These are phyloP conservation scores for Iguana delicatissima DNA, from an alignment of 2,797 vertebrate genomes.

Conservation along the genomic window DNA sequence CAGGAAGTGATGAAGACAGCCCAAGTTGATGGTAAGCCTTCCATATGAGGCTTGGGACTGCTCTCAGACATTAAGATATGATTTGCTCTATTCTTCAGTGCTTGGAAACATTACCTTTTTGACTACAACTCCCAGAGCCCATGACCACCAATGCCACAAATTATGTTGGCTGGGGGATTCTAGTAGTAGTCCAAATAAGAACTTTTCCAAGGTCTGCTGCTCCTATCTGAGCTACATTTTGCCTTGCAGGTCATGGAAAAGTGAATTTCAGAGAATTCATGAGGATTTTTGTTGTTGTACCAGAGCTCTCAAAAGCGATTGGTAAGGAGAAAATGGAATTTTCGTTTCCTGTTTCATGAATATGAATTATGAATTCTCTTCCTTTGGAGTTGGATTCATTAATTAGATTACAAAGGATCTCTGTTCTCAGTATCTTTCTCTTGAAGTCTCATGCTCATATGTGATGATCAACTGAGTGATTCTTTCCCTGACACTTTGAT, in stretches of 20 bases:
- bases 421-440: not conserved
- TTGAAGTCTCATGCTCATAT: not conserved
- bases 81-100: not conserved
- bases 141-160: too few species aligned
- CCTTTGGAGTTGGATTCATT: not conserved
- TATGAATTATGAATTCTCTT: not conserved
- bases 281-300: constrained; percentile 11
- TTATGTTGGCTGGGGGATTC: too few species aligned
- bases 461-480: not conserved
- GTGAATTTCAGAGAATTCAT: constrained; percentile 48
- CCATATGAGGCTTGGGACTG: not conserved
- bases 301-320: constrained; percentile 8
- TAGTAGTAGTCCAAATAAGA: too few species aligned
- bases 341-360: not conserved
- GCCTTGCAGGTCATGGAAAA: constrained; percentile 20
- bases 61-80: not conserved
- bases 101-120: too few species aligned
- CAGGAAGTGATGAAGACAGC: constrained; percentile 35
- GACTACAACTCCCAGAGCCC: too few species aligned
- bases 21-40: constrained; percentile 31
- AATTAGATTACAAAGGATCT: not conserved
- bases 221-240: not conserved
- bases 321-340: constrained; percentile 11
- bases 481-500: not conserved
- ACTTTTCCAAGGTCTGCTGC: too few species aligned